phyloP scores from a whole-genome alignment of 2,888 invertebrate species.

The Phaedon cochleariae region DNA sequence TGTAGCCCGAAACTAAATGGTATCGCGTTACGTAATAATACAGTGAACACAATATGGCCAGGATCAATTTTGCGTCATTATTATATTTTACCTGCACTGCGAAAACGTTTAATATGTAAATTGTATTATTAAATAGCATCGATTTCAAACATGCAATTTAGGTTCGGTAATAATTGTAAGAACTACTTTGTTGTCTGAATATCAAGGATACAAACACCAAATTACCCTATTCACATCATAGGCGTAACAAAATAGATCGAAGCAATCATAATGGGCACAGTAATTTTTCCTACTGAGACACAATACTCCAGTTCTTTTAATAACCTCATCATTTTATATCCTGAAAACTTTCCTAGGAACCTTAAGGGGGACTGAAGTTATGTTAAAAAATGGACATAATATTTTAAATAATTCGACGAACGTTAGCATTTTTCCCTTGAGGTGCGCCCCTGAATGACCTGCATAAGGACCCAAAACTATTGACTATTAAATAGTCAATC shows the following conservation, averaged over 20 bases:
- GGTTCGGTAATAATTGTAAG: slow-evolving; percentile 17
- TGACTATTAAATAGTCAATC: slow-evolving; percentile 40
- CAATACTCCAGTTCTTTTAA: no score
- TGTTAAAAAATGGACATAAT: no score
- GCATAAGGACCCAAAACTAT: slow-evolving; percentile 21
- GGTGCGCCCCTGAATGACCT: neutral
- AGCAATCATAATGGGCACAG: no score
- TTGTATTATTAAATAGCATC: slow-evolving; percentile 25
- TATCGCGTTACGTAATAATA: slow-evolving; percentile 15
- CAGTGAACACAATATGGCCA: slow-evolving; percentile 2
- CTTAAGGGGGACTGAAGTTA: no score
- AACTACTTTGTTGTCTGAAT: slow-evolving; percentile 22
- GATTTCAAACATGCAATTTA: slow-evolving; percentile 34
- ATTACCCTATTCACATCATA: neutral
- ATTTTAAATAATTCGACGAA: no score
- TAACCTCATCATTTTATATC: no score
- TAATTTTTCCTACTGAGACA: no score
- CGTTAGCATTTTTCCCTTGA: no score
- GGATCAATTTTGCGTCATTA: slow-evolving; percentile 13
- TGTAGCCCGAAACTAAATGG: neutral
- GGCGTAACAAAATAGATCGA: neutral
- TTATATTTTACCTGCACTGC: slow-evolving; percentile 23
- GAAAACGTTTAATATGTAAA: slow-evolving; percentile 33
- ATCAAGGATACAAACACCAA: slow-evolving; percentile 19
- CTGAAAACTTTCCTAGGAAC: no score